Evolutionary conservation across 2,888 invertebrate genomes (phyloP).

Genomic region (Gari tellinella): DNA sequence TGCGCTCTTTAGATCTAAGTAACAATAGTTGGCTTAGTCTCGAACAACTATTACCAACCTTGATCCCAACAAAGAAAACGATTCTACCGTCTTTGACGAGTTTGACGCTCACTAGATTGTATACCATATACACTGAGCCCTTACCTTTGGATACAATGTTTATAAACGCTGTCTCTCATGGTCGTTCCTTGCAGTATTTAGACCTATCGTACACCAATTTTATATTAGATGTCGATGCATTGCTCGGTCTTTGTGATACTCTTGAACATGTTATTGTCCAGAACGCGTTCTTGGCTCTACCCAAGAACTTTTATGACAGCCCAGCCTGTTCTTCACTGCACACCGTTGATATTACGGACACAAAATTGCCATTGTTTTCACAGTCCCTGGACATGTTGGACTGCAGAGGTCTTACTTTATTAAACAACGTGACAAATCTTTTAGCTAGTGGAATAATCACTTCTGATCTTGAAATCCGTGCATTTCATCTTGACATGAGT

Average conservation of each 20-base stretch:
- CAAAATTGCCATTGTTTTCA: too few species aligned
- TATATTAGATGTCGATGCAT: background rate
- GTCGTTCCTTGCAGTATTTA: too few species aligned
- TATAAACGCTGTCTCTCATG: too few species aligned
- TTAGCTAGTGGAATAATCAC: background rate
- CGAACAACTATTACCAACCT: too few species aligned
- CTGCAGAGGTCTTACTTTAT: background rate
- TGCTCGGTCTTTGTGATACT: slow-evolving; percentile 1
- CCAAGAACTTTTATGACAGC: background rate
- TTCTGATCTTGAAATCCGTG: background rate
- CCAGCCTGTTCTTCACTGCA: background rate
- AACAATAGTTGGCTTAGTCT: too few species aligned
- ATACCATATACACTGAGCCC: too few species aligned
- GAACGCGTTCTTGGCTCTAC: background rate
- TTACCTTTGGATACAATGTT: too few species aligned
- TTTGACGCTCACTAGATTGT: too few species aligned
- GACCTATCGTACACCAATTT: too few species aligned
- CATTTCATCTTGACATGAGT: background rate
- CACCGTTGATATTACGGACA: slow-evolving; percentile 6
- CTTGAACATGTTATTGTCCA: background rate
- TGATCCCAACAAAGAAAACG: background rate
- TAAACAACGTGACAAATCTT: background rate
- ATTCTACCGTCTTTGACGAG: too few species aligned
- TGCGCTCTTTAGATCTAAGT: too few species aligned
- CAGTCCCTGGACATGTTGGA: background rate